Evolutionary conservation across 2,113 vertebrate genomes (phyloP).

Genomic region (Lagopus muta): DNA sequence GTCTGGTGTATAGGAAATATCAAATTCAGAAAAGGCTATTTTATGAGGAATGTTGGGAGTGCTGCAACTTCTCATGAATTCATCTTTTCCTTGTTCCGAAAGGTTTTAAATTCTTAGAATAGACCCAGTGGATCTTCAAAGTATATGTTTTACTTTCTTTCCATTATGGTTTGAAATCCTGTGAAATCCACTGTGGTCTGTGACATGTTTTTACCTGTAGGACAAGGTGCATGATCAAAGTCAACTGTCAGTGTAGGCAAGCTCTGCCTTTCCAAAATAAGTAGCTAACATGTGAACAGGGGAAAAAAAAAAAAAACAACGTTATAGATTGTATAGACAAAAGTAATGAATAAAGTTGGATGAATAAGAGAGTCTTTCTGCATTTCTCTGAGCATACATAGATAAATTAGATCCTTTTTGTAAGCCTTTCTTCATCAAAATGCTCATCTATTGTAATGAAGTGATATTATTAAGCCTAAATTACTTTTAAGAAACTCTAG

Average conservation of each 20-base stretch:
- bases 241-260: not conserved
- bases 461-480: not conserved
- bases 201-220: not conserved
- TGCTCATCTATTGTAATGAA: not conserved
- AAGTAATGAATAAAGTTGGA: not conserved
- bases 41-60: not conserved
- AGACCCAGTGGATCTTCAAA: not conserved
- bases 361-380: not conserved
- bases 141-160: not conserved
- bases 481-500: not conserved
- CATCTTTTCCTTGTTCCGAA: not conserved
- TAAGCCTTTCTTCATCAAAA: not conserved
- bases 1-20: not conserved
- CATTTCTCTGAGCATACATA: not conserved
- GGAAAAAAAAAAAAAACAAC: too few relatives aligned
- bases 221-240: not conserved
- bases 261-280: not conserved
- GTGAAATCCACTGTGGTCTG: not conserved
- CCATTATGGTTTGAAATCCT: not conserved
- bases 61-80: not conserved
- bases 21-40: not conserved
- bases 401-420: not conserved
- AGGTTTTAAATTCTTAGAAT: not conserved
- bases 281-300: not conserved
- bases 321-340: not conserved